Evolutionary conservation across 2,797 vertebrate genomes (phyloP).

Genomic region (Pseudomugil gertrudae): DNA sequence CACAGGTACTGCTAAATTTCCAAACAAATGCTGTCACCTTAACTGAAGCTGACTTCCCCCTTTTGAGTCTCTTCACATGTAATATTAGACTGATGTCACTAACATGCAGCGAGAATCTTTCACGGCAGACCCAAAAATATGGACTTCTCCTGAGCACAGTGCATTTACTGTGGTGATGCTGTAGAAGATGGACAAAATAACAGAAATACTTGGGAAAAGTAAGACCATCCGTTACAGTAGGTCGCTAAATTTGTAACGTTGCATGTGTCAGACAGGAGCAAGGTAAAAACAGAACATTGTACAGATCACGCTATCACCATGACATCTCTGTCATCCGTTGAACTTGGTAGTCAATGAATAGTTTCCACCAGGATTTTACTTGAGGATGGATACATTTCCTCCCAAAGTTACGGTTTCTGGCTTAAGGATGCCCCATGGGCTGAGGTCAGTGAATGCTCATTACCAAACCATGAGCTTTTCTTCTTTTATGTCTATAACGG

Average conservation of each 20-base stretch:
- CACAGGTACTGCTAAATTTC: slow-evolving; percentile 96
- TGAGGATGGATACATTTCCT: neutral
- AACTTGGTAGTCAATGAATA: neutral
- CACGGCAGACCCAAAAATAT: slow-evolving; percentile 88
- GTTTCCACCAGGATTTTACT: neutral
- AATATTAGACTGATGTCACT: slow-evolving; percentile 89
- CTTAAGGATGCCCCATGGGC: no score
- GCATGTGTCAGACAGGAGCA: neutral
- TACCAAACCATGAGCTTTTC: no score
- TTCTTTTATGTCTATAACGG: no score
- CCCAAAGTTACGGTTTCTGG: no score
- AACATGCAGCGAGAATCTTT: slow-evolving; percentile 84
- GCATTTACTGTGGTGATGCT: neutral
- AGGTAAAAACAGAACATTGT: neutral
- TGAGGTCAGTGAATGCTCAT: no score
- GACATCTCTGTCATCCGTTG: no score
- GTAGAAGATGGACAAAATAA: neutral
- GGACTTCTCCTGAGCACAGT: slow-evolving; percentile 1
- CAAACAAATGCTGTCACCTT: slow-evolving; percentile 76
- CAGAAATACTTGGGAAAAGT: neutral
- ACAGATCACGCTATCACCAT: neutral
- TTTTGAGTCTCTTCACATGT: slow-evolving; percentile 71
- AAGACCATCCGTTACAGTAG: neutral
- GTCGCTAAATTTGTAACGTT: neutral
- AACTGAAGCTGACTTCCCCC: slow-evolving; percentile 65